Conservation (phyloP, 2,888 invertebrate genomes). For the Drosophila prolongata region DNA sequence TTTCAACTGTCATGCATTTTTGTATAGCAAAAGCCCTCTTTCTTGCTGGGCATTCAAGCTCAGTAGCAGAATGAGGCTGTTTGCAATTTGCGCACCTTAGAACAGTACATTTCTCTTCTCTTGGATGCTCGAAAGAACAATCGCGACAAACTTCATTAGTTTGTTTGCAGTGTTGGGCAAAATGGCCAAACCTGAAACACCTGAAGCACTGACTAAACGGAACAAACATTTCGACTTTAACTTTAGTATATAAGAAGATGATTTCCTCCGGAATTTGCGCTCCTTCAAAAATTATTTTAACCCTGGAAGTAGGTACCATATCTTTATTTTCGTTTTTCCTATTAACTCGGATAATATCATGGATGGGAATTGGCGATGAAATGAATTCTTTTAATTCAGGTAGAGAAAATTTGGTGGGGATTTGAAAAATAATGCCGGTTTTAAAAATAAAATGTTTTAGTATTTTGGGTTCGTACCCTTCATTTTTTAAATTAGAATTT, state of each 20-base stretch:
- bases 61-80: not conserved
- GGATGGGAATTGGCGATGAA: slow-evolving; percentile 2
- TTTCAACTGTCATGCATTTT: not conserved
- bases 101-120: not conserved
- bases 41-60: not conserved
- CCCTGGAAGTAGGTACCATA: not conserved
- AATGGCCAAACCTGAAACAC: not conserved
- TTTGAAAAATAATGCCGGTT: not conserved
- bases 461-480: too few relatives aligned
- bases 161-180: slow-evolving; percentile 4
- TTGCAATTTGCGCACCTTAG: not conserved
- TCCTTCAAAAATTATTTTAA: not conserved
- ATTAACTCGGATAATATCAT: not conserved
- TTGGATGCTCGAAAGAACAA: not conserved
- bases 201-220: slow-evolving; percentile 1
- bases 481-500: not conserved
- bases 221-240: not conserved
- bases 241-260: not conserved
- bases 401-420: slow-evolving; percentile 1
- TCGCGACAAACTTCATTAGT: not conserved
- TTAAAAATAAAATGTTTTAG: not conserved
- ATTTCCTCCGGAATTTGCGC: not conserved
- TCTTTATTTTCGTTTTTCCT: not conserved
- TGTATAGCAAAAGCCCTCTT: not conserved
- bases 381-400: slow-evolving; percentile 1